Conservation (phyloP, 2,113 vertebrate genomes). For the Salvelinus alpinus region DNA sequence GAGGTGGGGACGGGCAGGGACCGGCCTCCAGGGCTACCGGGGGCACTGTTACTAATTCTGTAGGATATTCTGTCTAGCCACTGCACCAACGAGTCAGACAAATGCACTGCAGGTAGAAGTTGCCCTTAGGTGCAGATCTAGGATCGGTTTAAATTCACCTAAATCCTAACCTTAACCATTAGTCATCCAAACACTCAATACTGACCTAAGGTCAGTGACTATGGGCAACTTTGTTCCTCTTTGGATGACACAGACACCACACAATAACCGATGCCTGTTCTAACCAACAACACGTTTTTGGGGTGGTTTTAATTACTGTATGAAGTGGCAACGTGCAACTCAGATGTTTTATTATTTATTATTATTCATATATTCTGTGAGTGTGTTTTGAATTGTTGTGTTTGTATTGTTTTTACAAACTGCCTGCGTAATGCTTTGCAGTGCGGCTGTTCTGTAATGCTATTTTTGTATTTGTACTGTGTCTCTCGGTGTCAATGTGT, state of each 20-base stretch:
- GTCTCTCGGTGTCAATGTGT: constrained; percentile 53
- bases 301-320: neutral
- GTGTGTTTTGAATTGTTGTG: constrained; percentile 52
- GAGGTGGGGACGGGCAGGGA: constrained; percentile 93
- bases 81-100: constrained; percentile 31
- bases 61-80: constrained; percentile 52
- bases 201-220: neutral
- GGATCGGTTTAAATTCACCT: too few species aligned
- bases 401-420: constrained; percentile 39
- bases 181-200: too few species aligned
- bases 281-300: constrained; percentile 12
- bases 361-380: constrained; percentile 32
- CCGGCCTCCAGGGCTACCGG: constrained; percentile 80
- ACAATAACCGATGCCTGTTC: constrained; percentile 33
- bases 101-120: constrained; percentile 31
- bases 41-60: constrained; percentile 63
- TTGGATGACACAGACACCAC: constrained; percentile 37
- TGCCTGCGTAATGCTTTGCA: constrained; percentile 60
- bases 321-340: constrained; percentile 49
- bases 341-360: constrained; percentile 16
- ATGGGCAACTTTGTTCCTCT: constrained; percentile 38
- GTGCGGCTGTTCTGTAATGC: constrained; percentile 58
- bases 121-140: too few species aligned
- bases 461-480: constrained; percentile 59
- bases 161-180: too few species aligned